phyloP scores from a whole-genome alignment of 2,797 vertebrate genomes.

The Microchirus variegatus region DNA sequence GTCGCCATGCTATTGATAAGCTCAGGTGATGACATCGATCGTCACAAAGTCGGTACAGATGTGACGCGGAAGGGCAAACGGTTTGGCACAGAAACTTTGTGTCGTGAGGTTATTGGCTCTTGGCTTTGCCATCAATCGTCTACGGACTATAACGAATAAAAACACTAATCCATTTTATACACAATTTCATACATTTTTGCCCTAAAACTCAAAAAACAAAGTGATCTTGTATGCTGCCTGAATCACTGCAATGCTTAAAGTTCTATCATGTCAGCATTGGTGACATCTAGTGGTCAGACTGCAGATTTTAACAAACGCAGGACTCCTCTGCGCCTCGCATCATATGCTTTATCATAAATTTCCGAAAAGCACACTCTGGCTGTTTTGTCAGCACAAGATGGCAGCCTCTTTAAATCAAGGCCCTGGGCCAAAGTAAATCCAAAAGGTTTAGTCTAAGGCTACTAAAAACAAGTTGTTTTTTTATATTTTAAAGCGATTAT shows the following conservation, averaged over 20 bases:
- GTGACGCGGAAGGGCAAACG: conserved; percentile 1
- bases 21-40: conserved; percentile 35
- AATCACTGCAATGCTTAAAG: not conserved
- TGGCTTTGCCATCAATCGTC: conserved; percentile 2
- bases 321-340: too few species aligned
- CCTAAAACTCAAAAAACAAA: not conserved
- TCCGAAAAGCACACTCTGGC: not conserved
- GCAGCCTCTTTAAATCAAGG: too few species aligned
- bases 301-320: too few species aligned
- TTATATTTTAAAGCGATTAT: too few species aligned
- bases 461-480: too few species aligned
- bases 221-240: not conserved
- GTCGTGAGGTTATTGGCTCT: conserved; percentile 16
- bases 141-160: not conserved
- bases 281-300: conserved; percentile 6
- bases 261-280: not conserved
- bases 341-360: not conserved
- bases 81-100: not conserved
- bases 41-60: conserved; percentile 3
- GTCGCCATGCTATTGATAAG: conserved; percentile 19
- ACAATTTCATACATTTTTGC: not conserved
- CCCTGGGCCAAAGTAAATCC: too few species aligned
- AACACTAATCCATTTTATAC: not conserved
- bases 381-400: too few species aligned
- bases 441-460: too few species aligned